Evolutionary conservation across 2,888 invertebrate species (phyloP), one percentile per base, ranked within the genome.

Genomic region (Endotricha flammealis): DNA sequence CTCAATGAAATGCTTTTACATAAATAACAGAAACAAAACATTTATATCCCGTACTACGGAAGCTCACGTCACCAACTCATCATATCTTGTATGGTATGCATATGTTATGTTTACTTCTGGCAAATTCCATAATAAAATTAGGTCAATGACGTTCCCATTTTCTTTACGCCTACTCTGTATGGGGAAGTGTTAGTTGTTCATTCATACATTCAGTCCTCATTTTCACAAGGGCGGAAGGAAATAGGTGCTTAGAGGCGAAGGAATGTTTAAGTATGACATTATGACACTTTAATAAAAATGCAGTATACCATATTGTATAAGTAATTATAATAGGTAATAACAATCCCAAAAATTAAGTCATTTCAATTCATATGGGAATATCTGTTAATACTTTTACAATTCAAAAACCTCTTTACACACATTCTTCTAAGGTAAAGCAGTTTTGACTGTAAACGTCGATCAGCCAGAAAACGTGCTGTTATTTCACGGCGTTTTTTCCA

Each of bases 11-110:
- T 60, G 57, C 61, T 65, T 66, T 66, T 60, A 68, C 59, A 50
- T 51, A 62, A 67, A 68, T 69, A 63, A 60, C 60, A 59, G 53
- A 56, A 60, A n/a, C n/a, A n/a, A n/a, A n/a, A n/a, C n/a, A 64
- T 63, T 61, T 47, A 47, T 53, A 37, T 46, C 29, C 29, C 39
- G 10, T 27, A 7, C 27, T 12, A 27, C 7, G 4, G 27, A 11
- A 27, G 7, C 27, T 27, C 20, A 8, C 12, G 25, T 12, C 7
- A 1, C 27, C 5, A 3, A 12, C 12, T 27, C n/a, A n/a, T n/a
- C n/a, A n/a, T n/a, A n/a, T n/a, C n/a, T n/a, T n/a, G n/a, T n/a
- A n/a, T n/a, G n/a, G n/a, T n/a, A n/a, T n/a, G n/a, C n/a, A n/a
- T n/a, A 27, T 27, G 8, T 12, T 27, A 27, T 27, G 8, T 12